Percentiles rank a stretch among this genome's conserved stretches.
Conservation (phyloP, 2,888 invertebrate genomes). For the Eupithecia tripunctaria region DNA sequence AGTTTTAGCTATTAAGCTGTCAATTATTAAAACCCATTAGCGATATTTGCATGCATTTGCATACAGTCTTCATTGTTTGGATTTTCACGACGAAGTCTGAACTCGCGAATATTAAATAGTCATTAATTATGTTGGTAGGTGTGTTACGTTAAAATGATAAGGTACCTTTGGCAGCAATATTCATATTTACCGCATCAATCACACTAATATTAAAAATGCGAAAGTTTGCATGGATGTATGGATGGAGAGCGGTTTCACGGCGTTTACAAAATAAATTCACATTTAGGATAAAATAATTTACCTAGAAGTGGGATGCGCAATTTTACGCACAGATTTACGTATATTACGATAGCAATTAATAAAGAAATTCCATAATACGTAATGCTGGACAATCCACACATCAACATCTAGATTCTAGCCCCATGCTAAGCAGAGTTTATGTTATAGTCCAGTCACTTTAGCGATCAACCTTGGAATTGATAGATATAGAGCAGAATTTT, state of each 20-base stretch:
- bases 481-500: too few relatives aligned
- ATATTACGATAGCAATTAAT: too few relatives aligned
- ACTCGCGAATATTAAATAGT: neutral
- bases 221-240: too few relatives aligned
- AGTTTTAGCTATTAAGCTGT: conserved; percentile 46
- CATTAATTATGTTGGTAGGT: neutral
- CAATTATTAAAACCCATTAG: conserved; percentile 52
- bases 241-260: neutral
- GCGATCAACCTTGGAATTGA: too few relatives aligned
- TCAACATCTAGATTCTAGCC: too few relatives aligned
- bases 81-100: conserved; percentile 5
- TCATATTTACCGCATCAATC: neutral
- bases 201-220: neutral
- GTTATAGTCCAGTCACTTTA: too few relatives aligned
- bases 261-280: neutral
- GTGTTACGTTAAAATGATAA: neutral
- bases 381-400: too few relatives aligned
- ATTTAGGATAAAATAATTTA: neutral
- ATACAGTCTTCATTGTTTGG: conserved; percentile 17
- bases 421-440: too few relatives aligned
- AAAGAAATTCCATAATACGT: too few relatives aligned
- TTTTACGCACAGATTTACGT: neutral
- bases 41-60: conserved; percentile 53
- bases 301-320: neutral
- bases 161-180: neutral